These are phyloP conservation scores for Brachyhypopomus occidentalis DNA, from an alignment of 2,113 vertebrate species.

Conservation along the genomic window DNA sequence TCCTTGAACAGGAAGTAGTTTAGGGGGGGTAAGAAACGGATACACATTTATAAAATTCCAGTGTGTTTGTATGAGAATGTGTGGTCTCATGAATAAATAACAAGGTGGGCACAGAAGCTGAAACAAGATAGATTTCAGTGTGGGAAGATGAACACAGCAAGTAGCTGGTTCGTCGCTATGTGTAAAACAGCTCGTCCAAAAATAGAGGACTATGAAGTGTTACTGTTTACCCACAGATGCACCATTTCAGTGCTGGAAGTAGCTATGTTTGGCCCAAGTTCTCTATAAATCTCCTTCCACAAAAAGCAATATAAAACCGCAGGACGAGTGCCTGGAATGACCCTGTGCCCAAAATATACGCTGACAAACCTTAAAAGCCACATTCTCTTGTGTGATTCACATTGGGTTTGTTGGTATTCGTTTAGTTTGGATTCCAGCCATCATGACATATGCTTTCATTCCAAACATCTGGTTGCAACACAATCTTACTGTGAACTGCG, in stretches of 20 bases:
- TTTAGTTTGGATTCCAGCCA: background rate
- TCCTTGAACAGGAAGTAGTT: too few relatives aligned
- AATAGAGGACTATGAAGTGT: background rate
- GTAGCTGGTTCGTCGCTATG: background rate
- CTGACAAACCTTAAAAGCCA: too few relatives aligned
- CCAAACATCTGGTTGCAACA: background rate
- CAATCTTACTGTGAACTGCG: background rate
- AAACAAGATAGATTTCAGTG: background rate
- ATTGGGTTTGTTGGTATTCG: background rate
- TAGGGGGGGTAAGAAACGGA: too few relatives aligned
- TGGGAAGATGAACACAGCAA: background rate
- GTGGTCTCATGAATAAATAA: background rate
- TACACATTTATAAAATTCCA: too few relatives aligned
- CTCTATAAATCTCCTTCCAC: too few relatives aligned
- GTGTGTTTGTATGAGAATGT: too few relatives aligned
- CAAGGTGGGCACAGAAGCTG: background rate
- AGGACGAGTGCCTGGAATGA: too few relatives aligned
- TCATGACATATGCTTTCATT: background rate
- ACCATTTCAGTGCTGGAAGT: background rate
- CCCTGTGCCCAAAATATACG: too few relatives aligned
- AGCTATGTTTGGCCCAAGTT: too few relatives aligned
- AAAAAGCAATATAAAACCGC: too few relatives aligned
- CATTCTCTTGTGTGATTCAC: too few relatives aligned
- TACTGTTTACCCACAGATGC: background rate
- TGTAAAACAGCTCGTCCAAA: background rate